Conservation (phyloP, 37 sponge, comb jelly and placozoan species). For the Ianthella basta region DNA sequence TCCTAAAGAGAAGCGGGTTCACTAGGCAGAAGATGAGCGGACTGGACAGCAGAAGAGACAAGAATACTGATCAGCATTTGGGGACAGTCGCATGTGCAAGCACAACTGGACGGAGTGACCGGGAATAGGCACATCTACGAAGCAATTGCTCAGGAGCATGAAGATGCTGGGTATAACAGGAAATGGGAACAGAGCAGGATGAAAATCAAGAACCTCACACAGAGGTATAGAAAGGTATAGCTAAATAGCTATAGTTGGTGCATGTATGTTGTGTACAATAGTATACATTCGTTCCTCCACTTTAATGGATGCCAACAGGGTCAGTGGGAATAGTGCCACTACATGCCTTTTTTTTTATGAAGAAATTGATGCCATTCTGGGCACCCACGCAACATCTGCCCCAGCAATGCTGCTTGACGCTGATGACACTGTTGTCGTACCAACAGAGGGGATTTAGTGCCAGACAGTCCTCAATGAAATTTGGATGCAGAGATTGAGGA, state of each 20-base stretch:
- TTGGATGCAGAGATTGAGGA: no score
- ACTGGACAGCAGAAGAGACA: slow-evolving; percentile 32
- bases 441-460: not conserved
- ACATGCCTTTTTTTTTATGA: not conserved
- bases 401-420: not conserved
- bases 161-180: not conserved
- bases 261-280: no score
- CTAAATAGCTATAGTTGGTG: no score
- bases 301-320: not conserved
- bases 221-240: slow-evolving; percentile 24
- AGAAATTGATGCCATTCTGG: slow-evolving; percentile 19
- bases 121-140: slow-evolving; percentile 24
- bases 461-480: not conserved
- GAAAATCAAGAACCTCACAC: slow-evolving; percentile 37
- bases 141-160: not conserved
- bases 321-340: not conserved
- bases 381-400: not conserved
- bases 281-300: no score
- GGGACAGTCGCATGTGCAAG: slow-evolving; percentile 29
- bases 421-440: not conserved
- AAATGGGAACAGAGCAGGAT: slow-evolving; percentile 36
- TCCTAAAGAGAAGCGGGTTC: no score
- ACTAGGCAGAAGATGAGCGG: no score
- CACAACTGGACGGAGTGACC: slow-evolving; percentile 33
- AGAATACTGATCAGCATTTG: slow-evolving; percentile 19